phyloP scores from a whole-genome alignment of 2,797 vertebrate genomes.

The Potorous gilbertii region DNA sequence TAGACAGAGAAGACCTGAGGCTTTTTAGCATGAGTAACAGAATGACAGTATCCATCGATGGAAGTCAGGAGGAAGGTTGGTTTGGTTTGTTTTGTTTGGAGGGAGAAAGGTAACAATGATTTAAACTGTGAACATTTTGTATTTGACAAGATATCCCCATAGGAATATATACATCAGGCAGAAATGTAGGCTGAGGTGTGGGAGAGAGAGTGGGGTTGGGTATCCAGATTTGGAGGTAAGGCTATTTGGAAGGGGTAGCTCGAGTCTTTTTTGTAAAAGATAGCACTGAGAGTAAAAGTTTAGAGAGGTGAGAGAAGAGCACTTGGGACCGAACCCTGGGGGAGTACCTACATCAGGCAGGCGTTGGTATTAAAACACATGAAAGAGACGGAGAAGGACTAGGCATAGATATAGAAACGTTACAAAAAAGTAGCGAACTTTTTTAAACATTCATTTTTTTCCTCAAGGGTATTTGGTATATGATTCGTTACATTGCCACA shows the following conservation, averaged over 20 bases:
- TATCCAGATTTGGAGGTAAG: not conserved
- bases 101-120: not conserved
- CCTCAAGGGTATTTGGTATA: not conserved
- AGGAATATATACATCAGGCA: not conserved
- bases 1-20: not conserved
- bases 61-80: not conserved
- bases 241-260: not conserved
- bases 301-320: not conserved
- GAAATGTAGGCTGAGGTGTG: not conserved
- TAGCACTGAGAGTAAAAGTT: not conserved
- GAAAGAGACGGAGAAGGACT: not conserved
- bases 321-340: not conserved
- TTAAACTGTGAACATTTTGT: not conserved
- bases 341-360: not conserved
- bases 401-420: not conserved
- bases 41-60: not conserved
- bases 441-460: not conserved
- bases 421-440: not conserved
- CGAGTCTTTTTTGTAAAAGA: not conserved
- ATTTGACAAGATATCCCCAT: not conserved
- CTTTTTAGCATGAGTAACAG: not conserved
- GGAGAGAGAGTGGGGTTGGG: not conserved
- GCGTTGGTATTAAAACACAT: not conserved
- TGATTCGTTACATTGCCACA: not conserved
- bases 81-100: not conserved